A percentile compares a stretch with the other conserved stretches of the same genome.
phyloP scores from a whole-genome alignment of 2,797 vertebrate species.

The Anomalospiza imberbis region DNA sequence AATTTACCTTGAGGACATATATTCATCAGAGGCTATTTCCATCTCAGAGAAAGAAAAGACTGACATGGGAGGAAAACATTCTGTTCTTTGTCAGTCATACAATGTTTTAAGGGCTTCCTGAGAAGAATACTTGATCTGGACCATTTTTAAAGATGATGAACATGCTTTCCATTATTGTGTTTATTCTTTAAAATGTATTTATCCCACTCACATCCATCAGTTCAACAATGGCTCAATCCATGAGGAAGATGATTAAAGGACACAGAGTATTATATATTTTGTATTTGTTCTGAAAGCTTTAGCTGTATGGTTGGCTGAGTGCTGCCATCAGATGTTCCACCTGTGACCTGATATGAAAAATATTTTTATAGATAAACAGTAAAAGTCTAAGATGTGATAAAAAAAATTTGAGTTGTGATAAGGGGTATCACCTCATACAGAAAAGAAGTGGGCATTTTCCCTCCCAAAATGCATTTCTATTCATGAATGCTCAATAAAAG shows the following conservation, averaged over 20 bases:
- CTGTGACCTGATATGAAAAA: background rate
- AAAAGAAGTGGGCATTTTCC: background rate
- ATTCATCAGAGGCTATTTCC: background rate
- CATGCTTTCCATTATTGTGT: accelerated
- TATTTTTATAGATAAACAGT: background rate
- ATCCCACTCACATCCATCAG: background rate
- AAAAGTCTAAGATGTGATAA: background rate
- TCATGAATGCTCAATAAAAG: background rate
- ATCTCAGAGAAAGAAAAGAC: background rate
- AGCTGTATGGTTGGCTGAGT: background rate
- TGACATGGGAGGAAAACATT: background rate
- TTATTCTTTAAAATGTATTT: background rate
- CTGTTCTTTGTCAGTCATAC: background rate
- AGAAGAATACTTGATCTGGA: background rate
- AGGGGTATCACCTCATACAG: background rate
- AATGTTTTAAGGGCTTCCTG: background rate
- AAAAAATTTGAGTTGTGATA: background rate
- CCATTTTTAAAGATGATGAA: background rate
- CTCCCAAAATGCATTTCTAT: accelerated
- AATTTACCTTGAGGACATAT: background rate
- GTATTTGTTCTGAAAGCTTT: background rate
- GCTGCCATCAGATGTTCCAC: background rate
- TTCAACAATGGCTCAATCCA: background rate
- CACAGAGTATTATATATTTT: background rate
- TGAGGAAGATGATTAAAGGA: background rate